Base-by-base conservation (phyloP, 2,113 vertebrate genomes). In the Scomber scombrus region DNA sequence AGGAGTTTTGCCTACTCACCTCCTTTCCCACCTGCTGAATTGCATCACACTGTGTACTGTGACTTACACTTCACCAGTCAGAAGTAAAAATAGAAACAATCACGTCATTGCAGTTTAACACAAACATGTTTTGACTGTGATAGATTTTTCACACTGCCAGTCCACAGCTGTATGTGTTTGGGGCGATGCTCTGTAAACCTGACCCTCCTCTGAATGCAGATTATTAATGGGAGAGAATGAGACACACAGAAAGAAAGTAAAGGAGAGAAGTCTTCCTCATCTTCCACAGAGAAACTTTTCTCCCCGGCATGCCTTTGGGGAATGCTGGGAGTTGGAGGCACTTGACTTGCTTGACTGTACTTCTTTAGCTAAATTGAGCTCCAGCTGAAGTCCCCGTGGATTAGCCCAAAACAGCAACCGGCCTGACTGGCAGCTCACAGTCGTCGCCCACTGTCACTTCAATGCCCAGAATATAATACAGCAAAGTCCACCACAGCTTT, bases 251-350 rank as follows among this genome's bases (percentile, higher is more conserved):
- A n/a, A 23, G 57, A 71, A 66, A 68, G 55, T 49, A 61, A 69
- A 34, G 9, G 55, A 82, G 60, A 56, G 60, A 71, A 76, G 11
- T 12, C 9, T 3, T 79, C 62, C 66, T 75, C 12, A 14, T 65
- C 71, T 58, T 13, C 62, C 81, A 66, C 50, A 3, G 64, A 71
- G 69, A 67, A 72, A 23, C 45, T 43, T 14, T 66, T 79, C 26
- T 81, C 54, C 61, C 51, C 3, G 47, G 56, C 73, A 67, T 43
- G 74, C 75, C 86, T 71, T 18, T 2, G 67, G 82, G 73, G 34
- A 26, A 67, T 57, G 64, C 66, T 89, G 74, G 84, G 76, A 88
- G 77, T 86, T 80, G 61, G 72, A 89, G 70, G 76, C 69, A 85
- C 71, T 69, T 80, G 80, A 89, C 56, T 69, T 29, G 31, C 78